These are phyloP conservation scores for Platanista minor DNA, from an alignment of 2,113 vertebrate species.

Conservation along the genomic window DNA sequence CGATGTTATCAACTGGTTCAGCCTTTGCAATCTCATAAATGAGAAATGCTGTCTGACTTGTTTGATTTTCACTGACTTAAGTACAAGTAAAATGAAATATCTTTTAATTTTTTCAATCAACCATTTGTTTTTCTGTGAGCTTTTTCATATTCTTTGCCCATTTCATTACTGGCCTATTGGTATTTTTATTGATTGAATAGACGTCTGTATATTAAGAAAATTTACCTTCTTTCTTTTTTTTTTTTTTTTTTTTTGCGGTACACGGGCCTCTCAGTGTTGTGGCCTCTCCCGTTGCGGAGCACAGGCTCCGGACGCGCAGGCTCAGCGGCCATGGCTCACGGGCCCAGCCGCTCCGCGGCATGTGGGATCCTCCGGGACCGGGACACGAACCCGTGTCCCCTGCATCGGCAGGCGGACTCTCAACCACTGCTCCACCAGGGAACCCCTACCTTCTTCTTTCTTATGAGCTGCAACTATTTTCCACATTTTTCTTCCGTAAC, in stretches of 20 bases:
- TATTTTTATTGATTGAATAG: slow-evolving; percentile 18
- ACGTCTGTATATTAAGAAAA: background rate
- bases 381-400: too few relatives aligned
- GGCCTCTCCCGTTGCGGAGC: too few relatives aligned
- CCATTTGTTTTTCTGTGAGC: background rate
- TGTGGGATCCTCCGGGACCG: too few relatives aligned
- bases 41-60: background rate
- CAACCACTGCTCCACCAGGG: too few relatives aligned
- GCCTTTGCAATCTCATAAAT: background rate
- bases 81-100: slow-evolving; percentile 7
- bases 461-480: background rate
- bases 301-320: too few relatives aligned
- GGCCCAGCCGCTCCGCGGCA: too few relatives aligned
- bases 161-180: background rate
- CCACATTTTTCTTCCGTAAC: background rate
- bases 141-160: slow-evolving; percentile 5
- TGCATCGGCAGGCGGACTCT: too few relatives aligned
- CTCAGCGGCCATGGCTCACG: too few relatives aligned
- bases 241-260: too few relatives aligned
- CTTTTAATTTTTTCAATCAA: background rate
- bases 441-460: too few relatives aligned
- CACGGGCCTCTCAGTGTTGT: too few relatives aligned
- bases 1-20: background rate
- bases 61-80: background rate
- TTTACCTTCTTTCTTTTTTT: background rate